Evolutionary conservation across 2,113 vertebrate species (phyloP).

Genomic region (Etheostoma cragini): DNA sequence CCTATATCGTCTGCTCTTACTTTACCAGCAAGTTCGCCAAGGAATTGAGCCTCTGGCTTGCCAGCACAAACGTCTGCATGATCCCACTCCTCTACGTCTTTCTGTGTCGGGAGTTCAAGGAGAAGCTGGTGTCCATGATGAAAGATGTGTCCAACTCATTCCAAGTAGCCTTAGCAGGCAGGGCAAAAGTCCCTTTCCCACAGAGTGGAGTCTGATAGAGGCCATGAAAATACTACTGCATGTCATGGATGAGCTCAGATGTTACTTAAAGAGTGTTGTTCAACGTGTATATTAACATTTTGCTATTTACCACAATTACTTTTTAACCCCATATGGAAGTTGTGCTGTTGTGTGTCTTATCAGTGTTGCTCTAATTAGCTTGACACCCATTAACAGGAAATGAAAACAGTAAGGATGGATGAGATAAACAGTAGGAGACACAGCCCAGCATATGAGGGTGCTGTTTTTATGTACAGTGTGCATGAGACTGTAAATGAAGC

Average conservation of each 20-base stretch:
- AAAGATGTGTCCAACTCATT: background rate
- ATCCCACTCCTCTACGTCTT: conserved; percentile 90
- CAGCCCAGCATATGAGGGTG: background rate
- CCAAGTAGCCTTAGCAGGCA: background rate
- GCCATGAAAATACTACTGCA: background rate
- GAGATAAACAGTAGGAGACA: background rate
- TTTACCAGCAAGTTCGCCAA: conserved; percentile 78
- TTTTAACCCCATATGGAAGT: background rate
- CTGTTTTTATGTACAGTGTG: background rate
- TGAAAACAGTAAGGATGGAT: background rate
- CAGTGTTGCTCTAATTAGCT: background rate
- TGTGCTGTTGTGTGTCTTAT: conserved; percentile 1
- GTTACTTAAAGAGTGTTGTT: background rate
- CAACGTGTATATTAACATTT: background rate
- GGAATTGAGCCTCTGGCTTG: conserved; percentile 85
- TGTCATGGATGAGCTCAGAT: background rate
- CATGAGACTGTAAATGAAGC: background rate
- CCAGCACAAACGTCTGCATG: conserved; percentile 87
- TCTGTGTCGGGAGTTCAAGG: conserved; percentile 88
- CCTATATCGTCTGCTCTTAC: conserved; percentile 17
- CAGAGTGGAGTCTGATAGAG: background rate
- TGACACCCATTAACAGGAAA: conserved; percentile 33
- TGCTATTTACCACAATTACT: background rate
- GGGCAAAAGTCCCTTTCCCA: background rate
- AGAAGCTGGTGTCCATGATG: conserved; percentile 70